These are phyloP conservation scores for Pitta sordida DNA, from an alignment of 2,113 vertebrate species.

Conservation along the genomic window DNA sequence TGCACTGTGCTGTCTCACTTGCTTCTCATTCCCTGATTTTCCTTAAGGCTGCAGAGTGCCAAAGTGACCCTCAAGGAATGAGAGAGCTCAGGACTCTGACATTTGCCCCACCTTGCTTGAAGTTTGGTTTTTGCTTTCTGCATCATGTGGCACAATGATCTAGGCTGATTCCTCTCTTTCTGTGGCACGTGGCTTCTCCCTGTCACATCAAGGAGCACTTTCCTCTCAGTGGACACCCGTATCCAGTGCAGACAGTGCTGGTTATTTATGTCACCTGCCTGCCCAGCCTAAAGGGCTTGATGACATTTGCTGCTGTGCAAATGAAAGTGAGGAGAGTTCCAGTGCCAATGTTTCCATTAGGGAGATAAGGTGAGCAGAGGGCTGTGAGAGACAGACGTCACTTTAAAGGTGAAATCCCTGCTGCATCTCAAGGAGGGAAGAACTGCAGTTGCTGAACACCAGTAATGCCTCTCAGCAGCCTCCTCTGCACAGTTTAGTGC, in stretches of 20 bases:
- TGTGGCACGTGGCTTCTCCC: background rate
- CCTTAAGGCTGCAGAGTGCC: background rate
- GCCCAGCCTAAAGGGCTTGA: background rate
- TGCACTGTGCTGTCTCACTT: background rate
- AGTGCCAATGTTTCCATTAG: conserved; percentile 3
- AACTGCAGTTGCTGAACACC: background rate
- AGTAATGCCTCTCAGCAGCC: background rate
- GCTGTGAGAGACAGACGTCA: background rate
- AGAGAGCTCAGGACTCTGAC: background rate
- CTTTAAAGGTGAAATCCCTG: background rate
- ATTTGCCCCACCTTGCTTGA: background rate
- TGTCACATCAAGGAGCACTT: background rate
- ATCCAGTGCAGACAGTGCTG: background rate
- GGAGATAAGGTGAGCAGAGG: conserved; percentile 10
- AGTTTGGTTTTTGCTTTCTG: background rate
- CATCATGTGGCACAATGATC: background rate
- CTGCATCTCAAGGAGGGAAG: background rate
- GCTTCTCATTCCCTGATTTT: background rate
- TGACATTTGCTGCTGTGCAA: background rate
- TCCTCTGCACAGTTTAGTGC: conserved; percentile 1
- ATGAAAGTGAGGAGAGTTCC: background rate
- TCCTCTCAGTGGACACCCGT: background rate
- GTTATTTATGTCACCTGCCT: conserved; percentile 1
- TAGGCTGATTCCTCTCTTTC: background rate
- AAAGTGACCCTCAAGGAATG: background rate